Evolutionary conservation across 92 coral and sea anemone species (phyloP).

Genomic region (Isaurus tuberculatus): DNA sequence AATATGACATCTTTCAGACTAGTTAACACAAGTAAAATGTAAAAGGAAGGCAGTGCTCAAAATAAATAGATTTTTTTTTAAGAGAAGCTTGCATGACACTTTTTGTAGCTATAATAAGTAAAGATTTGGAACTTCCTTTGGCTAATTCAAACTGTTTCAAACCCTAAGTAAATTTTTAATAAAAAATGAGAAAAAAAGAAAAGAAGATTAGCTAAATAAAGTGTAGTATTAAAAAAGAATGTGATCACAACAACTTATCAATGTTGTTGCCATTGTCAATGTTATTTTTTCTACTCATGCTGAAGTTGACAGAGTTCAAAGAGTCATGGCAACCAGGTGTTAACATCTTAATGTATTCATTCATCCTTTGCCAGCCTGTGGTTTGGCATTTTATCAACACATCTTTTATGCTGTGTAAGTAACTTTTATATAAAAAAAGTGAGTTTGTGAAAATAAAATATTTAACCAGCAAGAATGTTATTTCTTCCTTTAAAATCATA

Average conservation of each 20-base stretch:
- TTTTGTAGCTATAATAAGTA: too few species aligned
- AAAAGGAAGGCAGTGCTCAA: too few species aligned
- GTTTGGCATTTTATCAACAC: conserved; percentile 41
- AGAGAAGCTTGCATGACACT: too few species aligned
- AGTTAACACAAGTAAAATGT: too few species aligned
- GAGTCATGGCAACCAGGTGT: neutral
- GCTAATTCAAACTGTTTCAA: too few species aligned
- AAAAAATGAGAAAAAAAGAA: too few species aligned
- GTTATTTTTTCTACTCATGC: neutral
- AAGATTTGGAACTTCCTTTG: too few species aligned
- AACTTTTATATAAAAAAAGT: conserved; percentile 25
- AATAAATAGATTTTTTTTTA: too few species aligned
- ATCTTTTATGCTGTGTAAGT: conserved; percentile 42
- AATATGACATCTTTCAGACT: neutral
- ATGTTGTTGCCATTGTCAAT: neutral
- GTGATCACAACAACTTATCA: neutral
- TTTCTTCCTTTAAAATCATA: neutral
- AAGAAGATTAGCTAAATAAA: too few species aligned
- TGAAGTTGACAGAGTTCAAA: neutral
- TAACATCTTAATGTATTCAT: neutral
- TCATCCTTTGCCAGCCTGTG: neutral
- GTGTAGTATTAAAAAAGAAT: neutral
- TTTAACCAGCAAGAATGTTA: conserved; percentile 2
- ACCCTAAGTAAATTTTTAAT: too few species aligned
- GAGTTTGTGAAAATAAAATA: conserved; percentile 30